These are phyloP conservation scores for Huso huso DNA, from an alignment of 2,797 vertebrate genomes.

Conservation along the genomic window DNA sequence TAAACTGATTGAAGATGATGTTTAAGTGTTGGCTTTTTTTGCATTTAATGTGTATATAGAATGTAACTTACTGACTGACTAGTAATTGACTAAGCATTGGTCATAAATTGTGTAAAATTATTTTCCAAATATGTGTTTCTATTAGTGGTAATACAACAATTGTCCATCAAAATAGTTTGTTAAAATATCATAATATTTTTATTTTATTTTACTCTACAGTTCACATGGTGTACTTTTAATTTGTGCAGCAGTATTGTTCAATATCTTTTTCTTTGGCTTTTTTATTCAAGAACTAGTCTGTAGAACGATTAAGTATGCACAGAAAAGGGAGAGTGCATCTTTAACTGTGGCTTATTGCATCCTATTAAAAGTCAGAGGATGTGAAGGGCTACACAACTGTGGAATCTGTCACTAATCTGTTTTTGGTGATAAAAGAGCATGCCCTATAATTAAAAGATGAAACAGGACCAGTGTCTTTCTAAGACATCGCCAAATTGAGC, in stretches of 20 bases:
- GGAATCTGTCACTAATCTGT: conserved; percentile 10
- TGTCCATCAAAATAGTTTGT: too few relatives aligned
- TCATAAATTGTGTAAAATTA: too few relatives aligned
- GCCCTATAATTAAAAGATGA: conserved; percentile 32
- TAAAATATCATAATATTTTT: too few relatives aligned
- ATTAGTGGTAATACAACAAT: too few relatives aligned
- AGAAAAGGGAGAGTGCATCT: background rate
- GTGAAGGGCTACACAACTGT: background rate
- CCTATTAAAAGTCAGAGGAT: conserved; percentile 4
- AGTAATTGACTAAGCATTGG: too few relatives aligned
- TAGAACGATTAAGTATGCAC: background rate
- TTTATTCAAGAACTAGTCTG: conserved; percentile 1
- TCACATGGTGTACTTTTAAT: background rate
- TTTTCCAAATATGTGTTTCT: too few relatives aligned
- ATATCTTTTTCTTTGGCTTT: background rate
- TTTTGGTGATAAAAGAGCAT: conserved; percentile 5
- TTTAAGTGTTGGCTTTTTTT: too few relatives aligned
- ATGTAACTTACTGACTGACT: too few relatives aligned
- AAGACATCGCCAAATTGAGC: conserved; percentile 13
- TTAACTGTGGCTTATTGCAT: conserved; percentile 3
- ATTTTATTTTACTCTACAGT: too few relatives aligned
- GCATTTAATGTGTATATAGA: too few relatives aligned
- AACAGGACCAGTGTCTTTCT: conserved; percentile 26
- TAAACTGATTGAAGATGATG: too few relatives aligned
- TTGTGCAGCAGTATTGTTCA: background rate